Conservation (phyloP, 2,113 vertebrate species). For the Erythrolamprus reginae region DNA sequence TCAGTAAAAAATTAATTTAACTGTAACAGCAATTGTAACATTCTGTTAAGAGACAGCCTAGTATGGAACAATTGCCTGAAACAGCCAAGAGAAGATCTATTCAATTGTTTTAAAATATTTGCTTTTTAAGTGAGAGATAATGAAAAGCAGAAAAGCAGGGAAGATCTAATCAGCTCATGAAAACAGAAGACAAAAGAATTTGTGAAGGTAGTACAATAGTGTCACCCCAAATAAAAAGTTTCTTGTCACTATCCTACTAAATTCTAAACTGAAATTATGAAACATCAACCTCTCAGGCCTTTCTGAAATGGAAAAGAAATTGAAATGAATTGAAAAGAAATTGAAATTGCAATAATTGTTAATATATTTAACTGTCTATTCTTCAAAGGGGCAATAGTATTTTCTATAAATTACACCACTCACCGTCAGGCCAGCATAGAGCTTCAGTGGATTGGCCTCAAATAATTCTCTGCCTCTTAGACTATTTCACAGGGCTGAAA, state of each 20-base stretch:
- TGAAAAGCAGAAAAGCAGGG: background rate
- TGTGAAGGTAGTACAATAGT: background rate
- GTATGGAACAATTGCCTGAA: background rate
- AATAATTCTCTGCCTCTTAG: background rate
- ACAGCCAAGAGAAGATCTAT: background rate
- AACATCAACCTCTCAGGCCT: background rate
- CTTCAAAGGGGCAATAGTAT: too few relatives aligned
- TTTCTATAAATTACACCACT: background rate
- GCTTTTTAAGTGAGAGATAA: background rate
- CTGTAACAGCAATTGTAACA: background rate
- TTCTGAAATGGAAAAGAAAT: background rate
- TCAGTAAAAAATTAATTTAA: background rate
- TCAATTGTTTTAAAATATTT: background rate
- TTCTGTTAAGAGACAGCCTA: background rate
- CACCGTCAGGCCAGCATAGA: background rate
- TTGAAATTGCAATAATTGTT: background rate
- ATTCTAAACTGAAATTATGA: background rate
- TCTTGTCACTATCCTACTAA: background rate
- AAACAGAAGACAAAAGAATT: background rate
- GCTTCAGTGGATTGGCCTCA: background rate
- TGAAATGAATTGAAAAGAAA: too few relatives aligned
- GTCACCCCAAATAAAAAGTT: background rate
- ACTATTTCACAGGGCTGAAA: background rate
- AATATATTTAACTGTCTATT: background rate
- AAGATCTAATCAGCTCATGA: background rate